Evolutionary conservation across 2,888 invertebrate species (phyloP).

Genomic region (Margaritifera margaritifera): DNA sequence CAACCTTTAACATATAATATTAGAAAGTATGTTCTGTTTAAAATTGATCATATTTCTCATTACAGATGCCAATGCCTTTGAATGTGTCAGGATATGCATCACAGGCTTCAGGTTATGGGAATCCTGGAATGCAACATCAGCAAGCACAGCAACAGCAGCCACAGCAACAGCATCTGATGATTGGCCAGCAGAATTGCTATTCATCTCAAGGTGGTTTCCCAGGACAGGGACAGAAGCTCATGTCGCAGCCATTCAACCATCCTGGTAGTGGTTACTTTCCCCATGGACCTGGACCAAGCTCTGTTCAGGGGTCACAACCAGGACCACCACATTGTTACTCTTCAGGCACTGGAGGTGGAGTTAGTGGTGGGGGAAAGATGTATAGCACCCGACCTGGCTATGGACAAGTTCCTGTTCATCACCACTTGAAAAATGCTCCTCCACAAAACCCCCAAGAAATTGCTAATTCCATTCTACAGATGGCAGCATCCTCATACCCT

Average conservation of each 20-base stretch:
- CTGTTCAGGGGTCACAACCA: background rate
- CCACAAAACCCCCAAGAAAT: slow-evolving; percentile 67
- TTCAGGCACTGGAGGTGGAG: slow-evolving; percentile 14
- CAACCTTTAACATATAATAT: no score
- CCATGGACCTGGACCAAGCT: slow-evolving; percentile 1
- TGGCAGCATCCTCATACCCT: slow-evolving; percentile 62
- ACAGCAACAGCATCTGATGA: slow-evolving; percentile 14
- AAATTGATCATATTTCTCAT: no score
- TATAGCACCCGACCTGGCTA: slow-evolving; percentile 14
- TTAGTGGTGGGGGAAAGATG: slow-evolving; percentile 16
- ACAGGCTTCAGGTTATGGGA: no score
- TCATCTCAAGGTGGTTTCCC: slow-evolving; percentile 4
- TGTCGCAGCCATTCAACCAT: background rate
- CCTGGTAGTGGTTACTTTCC: background rate
- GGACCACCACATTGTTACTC: slow-evolving; percentile 6
- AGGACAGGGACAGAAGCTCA: slow-evolving; percentile 10
- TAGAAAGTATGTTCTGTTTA: no score
- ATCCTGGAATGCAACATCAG: slow-evolving; percentile 7
- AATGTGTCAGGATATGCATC: no score
- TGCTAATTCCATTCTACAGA: slow-evolving; percentile 69
- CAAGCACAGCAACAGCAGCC: slow-evolving; percentile 24
- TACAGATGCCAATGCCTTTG: no score
- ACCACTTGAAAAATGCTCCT: slow-evolving; percentile 21
- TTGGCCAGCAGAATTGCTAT: slow-evolving; percentile 1
- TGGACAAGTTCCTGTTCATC: slow-evolving; percentile 20